Evolutionary conservation across 2,113 vertebrate species (phyloP).

Genomic region (Sialia sialis): DNA sequence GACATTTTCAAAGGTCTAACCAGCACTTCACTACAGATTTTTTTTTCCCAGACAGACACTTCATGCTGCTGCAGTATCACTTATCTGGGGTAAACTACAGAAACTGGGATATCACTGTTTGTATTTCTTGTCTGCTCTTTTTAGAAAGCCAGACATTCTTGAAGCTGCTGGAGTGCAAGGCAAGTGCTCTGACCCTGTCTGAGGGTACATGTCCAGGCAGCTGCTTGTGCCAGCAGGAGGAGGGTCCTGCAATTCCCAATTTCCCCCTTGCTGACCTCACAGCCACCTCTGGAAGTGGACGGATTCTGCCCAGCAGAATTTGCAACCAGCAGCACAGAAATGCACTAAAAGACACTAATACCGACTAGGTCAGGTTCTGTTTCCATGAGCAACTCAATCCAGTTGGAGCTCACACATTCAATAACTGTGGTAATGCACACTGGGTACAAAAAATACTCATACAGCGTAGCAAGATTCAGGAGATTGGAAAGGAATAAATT

Average conservation of each 20-base stretch:
- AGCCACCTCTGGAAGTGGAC: not conserved
- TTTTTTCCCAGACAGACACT: not conserved
- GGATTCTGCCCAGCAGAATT: constrained; percentile 52
- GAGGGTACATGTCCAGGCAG: not conserved
- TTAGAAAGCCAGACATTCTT: not conserved
- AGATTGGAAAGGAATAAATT: not conserved
- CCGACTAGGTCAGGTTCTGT: not conserved
- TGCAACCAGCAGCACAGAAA: not conserved
- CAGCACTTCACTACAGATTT: not conserved
- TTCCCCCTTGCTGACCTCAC: not conserved
- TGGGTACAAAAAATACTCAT: not conserved
- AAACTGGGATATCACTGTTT: not conserved
- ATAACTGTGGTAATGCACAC: not conserved
- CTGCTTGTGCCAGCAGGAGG: not conserved
- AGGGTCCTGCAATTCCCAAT: not conserved
- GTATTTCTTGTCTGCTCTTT: not conserved
- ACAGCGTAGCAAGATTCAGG: not conserved
- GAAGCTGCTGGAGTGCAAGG: not conserved
- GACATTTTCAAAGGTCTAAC: not conserved
- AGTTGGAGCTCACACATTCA: constrained; percentile 20
- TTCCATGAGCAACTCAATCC: constrained; percentile 28
- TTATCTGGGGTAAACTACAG: not conserved
- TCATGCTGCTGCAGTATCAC: not conserved
- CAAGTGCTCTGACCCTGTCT: not conserved
- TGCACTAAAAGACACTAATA: not conserved